Evolutionary conservation across 2,888 invertebrate species (phyloP).

Genomic region (Dioctria linearis): DNA sequence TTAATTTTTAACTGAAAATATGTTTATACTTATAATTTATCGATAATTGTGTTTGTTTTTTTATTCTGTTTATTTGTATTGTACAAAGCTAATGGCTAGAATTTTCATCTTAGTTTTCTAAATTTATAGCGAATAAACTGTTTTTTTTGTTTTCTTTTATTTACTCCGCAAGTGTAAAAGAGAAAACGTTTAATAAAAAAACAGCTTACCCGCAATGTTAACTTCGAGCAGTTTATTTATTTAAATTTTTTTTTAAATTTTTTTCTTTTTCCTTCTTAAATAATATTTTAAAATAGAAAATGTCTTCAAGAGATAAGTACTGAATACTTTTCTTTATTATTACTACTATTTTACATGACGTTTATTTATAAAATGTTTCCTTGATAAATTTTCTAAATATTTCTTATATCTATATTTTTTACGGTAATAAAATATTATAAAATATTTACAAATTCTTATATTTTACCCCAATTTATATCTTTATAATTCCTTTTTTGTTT

Average conservation of each 20-base stretch:
- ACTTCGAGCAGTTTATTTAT: slow-evolving; percentile 68
- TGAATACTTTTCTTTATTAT: slow-evolving; percentile 16
- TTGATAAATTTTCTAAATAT: slow-evolving; percentile 58
- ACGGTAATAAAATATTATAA: slow-evolving; percentile 55
- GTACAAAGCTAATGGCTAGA: slow-evolving; percentile 55
- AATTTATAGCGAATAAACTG: slow-evolving; percentile 44
- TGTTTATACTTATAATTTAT: too few species aligned
- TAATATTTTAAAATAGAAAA: slow-evolving; percentile 26
- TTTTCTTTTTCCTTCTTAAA: slow-evolving; percentile 52
- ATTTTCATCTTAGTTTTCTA: slow-evolving; percentile 38
- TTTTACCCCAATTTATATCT: slow-evolving; percentile 54
- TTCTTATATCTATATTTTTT: slow-evolving; percentile 57
- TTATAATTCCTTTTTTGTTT: background rate
- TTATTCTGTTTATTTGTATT: background rate
- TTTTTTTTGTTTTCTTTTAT: slow-evolving; percentile 21
- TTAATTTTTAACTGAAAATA: too few species aligned
- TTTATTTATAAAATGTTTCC: slow-evolving; percentile 55
- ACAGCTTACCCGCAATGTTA: slow-evolving; percentile 67
- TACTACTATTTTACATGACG: slow-evolving; percentile 31
- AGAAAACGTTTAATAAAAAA: slow-evolving; percentile 10
- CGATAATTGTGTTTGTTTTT: background rate
- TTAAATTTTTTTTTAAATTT: slow-evolving; percentile 59
- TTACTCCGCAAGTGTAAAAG: slow-evolving; percentile 8
- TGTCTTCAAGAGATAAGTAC: background rate
- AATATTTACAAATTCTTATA: slow-evolving; percentile 52